Base-by-base conservation (phyloP, 2,113 vertebrate species). In the Myxocyprinus asiaticus region DNA sequence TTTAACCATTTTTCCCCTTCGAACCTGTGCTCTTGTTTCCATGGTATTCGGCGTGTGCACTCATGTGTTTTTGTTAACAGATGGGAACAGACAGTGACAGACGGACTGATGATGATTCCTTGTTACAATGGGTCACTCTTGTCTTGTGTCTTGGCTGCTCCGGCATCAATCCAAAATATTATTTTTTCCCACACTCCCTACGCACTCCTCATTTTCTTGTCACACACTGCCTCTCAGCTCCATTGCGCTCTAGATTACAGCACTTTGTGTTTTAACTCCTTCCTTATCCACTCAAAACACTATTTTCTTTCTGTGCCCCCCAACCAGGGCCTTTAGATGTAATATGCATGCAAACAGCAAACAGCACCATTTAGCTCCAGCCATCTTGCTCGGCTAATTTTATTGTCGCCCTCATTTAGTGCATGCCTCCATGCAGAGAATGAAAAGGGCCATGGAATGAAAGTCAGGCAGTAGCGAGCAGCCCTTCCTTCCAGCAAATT, bases 401-500 rank as follows among this genome's bases (percentile, higher is more conserved):
- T 59, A 61, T 15, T 76, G 66, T 69, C 17, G 55, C 77, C 58
- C 75, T 83, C 47, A 68, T 78, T 82, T 61, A 69, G 66, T 8
- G 22, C 11, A 58, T 9, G 59, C 14, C 70, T 47, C 77, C 66
- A 64, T 82, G 78, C 81, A 81, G 66, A 87, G 53, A 81, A 86
- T 83, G 85, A 86, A 89, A 86, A 81, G 68, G 84, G 77, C 84
- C 83, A 81, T 77, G 78, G 83, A 77, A 82, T 69, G 85, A 84
- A 83, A 79, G 79, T 61, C 68, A 82, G 77, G 72, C 67, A 65
- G 62, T 77, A 68, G 73, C 78, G 74, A 80, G 65, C 78, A 53
- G 9, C 66, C 1, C 68, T 84, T 76, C 80, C 84, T 88, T 86
- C 73, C 81, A 89, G 88, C 85, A 82, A 79, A 77, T 88, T 87